phyloP scores from a whole-genome alignment of 2,888 invertebrate genomes.

The Oscheius sp. region DNA sequence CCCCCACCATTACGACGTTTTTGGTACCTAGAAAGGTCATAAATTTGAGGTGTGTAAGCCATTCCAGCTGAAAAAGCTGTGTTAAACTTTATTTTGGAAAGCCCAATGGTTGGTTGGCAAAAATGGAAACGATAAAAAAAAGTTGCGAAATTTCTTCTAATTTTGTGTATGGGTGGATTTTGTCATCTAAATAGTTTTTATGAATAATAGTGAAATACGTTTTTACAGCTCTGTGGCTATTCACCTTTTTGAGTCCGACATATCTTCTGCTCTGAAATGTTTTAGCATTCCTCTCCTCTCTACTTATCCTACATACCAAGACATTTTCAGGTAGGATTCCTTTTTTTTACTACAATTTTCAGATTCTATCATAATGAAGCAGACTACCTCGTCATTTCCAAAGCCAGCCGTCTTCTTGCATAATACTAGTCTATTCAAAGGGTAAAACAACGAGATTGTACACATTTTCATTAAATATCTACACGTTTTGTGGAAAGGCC shows the following conservation, averaged over 20 bases:
- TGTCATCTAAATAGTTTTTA: too few relatives aligned
- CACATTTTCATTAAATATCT: neutral
- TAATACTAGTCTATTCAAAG: neutral
- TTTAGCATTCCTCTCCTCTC: constrained; percentile 1
- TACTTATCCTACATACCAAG: neutral
- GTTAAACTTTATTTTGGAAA: too few relatives aligned
- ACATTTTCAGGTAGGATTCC: neutral
- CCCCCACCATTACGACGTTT: too few relatives aligned
- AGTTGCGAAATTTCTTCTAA: too few relatives aligned
- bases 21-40: too few relatives aligned
- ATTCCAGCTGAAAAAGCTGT: too few relatives aligned
- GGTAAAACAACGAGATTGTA: neutral
- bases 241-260: neutral
- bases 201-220: too few relatives aligned
- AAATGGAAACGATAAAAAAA: too few relatives aligned
- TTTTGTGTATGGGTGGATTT: too few relatives aligned
- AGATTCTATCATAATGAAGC: neutral
- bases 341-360: neutral
- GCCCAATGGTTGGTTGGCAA: too few relatives aligned
- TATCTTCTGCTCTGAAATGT: neutral
- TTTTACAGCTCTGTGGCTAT: neutral
- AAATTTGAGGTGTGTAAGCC: too few relatives aligned
- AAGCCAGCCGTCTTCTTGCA: neutral
- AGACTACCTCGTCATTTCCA: constrained; percentile 7
- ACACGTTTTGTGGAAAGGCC: neutral